Base-by-base conservation (phyloP, 2,113 vertebrate species). In the Collichthys lucidus region DNA sequence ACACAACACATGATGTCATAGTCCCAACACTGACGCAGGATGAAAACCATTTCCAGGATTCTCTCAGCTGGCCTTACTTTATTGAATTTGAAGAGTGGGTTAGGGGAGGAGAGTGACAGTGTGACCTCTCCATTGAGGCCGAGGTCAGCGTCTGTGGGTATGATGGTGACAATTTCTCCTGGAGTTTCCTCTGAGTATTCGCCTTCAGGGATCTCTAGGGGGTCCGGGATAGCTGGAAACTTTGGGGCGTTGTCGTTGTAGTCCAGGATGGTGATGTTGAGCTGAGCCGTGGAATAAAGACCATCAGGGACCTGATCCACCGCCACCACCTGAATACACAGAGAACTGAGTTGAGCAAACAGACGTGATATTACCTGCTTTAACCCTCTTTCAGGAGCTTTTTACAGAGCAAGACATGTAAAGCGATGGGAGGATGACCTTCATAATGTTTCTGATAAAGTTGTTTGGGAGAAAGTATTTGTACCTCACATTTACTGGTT, bases 171-270 rank as follows among this genome's bases (percentile, higher is more conserved):
- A 74, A 96, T 29, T 3, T 75, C 42, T 50, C 62, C 20, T 8
- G 94, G 62, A 22, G 8, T 17, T 15, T 42, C 46, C 17, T 59
- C 31, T 0, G 4, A 60, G 49, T 95, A 96, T 26, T 86, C 10
- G 29, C 95, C 93, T 84, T 96, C 96, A 0, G 49, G 66, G 55
- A 92, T 9, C 0, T 0, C 20, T 20, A 95, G 86, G 20, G 11
- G 75, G 31, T 94, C 93, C 0, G 94, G 88, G 77, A 95, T 88
- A 11, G 22, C 52, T 1, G 89, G 80, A 86, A 96, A 96, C 86
- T 96, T 92, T 0, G 96, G 96, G 74, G 94, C 91, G 78, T 97
- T 96, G 80, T 97, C 96, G 1, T 96, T 96, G 89, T 95, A 88
- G 77, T 97, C 96, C 84, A 94, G 83, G 79, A 96, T 68, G 6